Evolutionary conservation across 2,113 vertebrate species (phyloP).

Genomic region (Malurus cyaneus): DNA sequence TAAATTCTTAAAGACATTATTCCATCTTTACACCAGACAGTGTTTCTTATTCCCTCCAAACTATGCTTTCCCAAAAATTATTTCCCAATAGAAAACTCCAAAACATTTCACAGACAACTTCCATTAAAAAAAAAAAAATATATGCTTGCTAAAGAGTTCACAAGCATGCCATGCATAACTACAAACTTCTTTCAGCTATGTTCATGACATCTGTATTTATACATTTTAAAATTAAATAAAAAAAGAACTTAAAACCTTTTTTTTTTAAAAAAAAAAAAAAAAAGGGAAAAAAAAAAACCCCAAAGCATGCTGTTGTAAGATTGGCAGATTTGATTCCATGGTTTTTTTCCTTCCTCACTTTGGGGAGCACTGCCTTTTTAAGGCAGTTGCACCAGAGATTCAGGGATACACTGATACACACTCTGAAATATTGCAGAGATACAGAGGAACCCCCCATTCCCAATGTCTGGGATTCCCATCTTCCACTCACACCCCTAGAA

Average conservation of each 20-base stretch:
- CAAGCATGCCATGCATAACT: rapidly evolving
- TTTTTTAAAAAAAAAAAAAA: no score
- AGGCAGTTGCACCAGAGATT: background rate
- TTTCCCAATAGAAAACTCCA: background rate
- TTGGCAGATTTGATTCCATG: background rate
- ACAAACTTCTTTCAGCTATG: background rate
- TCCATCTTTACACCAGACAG: background rate
- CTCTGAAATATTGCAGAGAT: background rate
- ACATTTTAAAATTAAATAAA: no score
- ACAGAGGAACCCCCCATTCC: rapidly evolving
- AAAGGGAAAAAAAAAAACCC: no score
- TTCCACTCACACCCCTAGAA: background rate
- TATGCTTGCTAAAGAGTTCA: background rate
- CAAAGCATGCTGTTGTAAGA: background rate
- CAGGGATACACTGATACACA: rapidly evolving
- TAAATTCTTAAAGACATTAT: background rate
- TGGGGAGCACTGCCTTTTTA: background rate
- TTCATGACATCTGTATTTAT: background rate
- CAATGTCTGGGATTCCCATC: background rate
- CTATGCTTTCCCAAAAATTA: background rate
- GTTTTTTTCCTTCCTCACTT: background rate
- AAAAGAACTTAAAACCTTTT: no score
- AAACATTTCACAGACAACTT: background rate
- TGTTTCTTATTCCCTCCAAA: background rate
- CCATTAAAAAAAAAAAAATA: background rate